Conservation (phyloP, 2,888 invertebrate genomes). For the Ariolimax columbianus region DNA sequence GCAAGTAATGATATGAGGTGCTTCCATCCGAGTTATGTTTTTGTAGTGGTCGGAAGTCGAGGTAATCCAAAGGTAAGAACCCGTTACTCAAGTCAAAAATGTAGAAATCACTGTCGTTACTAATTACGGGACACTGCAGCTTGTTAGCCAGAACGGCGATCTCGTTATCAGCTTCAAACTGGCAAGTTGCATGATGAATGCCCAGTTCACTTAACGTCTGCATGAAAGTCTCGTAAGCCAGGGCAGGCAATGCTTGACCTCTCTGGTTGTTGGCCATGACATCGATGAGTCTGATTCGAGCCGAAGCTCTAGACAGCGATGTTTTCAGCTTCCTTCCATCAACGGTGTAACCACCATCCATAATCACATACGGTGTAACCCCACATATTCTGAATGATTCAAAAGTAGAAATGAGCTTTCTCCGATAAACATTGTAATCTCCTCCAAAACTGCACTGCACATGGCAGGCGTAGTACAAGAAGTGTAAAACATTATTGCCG, state of each 20-base stretch:
- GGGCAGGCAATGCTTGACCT: constrained; percentile 85
- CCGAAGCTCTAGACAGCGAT: constrained; percentile 65
- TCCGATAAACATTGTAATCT: constrained; percentile 71
- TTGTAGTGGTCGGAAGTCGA: constrained; percentile 63
- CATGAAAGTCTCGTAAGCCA: constrained; percentile 87
- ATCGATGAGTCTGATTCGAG: constrained; percentile 65
- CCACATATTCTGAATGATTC: constrained; percentile 57
- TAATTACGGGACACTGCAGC: constrained; percentile 90
- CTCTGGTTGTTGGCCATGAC: constrained; percentile 58
- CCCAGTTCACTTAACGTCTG: constrained; percentile 84
- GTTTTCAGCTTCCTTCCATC: constrained; percentile 75
- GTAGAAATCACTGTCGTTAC: constrained; percentile 96
- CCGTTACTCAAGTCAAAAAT: constrained; percentile 86
- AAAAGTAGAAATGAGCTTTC: constrained; percentile 49
- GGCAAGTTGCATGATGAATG: constrained; percentile 85
- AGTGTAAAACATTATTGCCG: constrained; percentile 77
- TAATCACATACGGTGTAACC: constrained; percentile 74
- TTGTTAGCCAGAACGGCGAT: constrained; percentile 89
- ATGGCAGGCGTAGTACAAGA: constrained; percentile 70
- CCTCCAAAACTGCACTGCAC: constrained; percentile 74
- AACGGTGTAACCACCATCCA: constrained; percentile 77
- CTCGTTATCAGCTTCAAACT: constrained; percentile 93
- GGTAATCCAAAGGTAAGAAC: constrained; percentile 86
- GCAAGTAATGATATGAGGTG: constrained; percentile 58
- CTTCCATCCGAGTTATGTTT: constrained; percentile 19